Evolutionary conservation across 2,113 vertebrate species (phyloP).

Genomic region (Hippocampus barbouri): DNA sequence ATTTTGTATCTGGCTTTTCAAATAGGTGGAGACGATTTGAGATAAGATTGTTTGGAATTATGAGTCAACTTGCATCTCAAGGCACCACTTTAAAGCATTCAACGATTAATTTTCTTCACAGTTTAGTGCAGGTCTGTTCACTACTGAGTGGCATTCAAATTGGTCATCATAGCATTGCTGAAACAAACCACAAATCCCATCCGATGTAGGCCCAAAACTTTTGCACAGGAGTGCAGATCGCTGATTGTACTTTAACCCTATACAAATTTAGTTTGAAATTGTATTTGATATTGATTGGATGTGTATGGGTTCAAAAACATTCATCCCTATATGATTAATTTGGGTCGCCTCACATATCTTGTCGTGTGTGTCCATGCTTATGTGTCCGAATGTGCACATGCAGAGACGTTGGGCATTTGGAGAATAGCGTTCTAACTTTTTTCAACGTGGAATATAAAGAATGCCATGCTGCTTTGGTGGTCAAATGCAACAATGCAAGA

Average conservation of each 20-base stretch:
- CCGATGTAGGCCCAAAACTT: neutral
- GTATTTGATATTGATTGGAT: conserved; percentile 38
- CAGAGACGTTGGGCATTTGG: neutral
- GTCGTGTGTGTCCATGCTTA: conserved; percentile 1
- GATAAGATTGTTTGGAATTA: too few relatives aligned
- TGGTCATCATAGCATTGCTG: neutral
- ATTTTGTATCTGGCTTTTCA: too few relatives aligned
- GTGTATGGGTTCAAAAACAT: conserved; percentile 44
- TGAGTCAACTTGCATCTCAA: too few relatives aligned
- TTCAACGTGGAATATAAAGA: neutral
- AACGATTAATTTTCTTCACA: neutral
- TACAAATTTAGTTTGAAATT: conserved; percentile 14
- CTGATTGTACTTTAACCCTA: neutral
- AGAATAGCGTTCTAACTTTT: neutral
- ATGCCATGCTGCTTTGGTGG: neutral
- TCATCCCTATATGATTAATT: conserved; percentile 18
- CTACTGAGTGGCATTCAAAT: neutral
- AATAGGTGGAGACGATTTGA: too few relatives aligned
- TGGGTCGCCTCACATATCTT: conserved; percentile 26
- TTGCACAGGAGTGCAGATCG: neutral
- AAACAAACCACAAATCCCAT: neutral
- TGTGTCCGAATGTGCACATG: neutral
- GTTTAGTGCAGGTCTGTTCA: neutral
- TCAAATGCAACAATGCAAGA: conserved; percentile 44
- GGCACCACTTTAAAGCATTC: too few relatives aligned